A percentile compares a stretch with the other conserved stretches of the same genome.
Evolutionary conservation across 2,113 vertebrate species (phyloP).

Genomic region (Serilophus lunatus): DNA sequence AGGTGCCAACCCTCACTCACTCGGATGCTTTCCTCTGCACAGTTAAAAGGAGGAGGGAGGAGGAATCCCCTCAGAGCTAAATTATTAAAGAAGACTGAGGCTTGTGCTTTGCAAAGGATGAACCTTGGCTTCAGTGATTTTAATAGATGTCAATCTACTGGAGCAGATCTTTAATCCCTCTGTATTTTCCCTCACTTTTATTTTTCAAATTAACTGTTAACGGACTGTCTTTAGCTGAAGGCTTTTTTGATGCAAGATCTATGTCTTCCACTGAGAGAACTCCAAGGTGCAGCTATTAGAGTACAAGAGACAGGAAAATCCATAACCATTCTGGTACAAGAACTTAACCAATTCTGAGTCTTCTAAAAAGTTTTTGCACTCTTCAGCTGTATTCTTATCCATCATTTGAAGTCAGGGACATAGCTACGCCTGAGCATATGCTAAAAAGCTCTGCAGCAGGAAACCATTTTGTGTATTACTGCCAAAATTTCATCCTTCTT

Average conservation of each 20-base stretch:
- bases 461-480: not conserved
- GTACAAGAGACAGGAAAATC: not conserved
- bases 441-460: not conserved
- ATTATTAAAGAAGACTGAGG: not conserved
- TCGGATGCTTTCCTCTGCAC: not conserved
- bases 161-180: not conserved
- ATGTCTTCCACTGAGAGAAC: not conserved
- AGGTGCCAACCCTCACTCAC: not conserved
- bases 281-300: not conserved
- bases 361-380: not conserved
- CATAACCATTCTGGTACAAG: not conserved
- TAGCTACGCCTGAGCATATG: not conserved
- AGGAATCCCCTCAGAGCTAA: not conserved
- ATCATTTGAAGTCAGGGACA: not conserved
- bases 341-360: not conserved
- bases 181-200: not conserved
- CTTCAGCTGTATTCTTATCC: not conserved
- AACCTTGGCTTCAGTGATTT: not conserved
- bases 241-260: not conserved
- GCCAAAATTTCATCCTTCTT: not conserved
- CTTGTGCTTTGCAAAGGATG: not conserved
- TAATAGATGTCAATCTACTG: not conserved
- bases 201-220: not conserved
- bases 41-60: not conserved
- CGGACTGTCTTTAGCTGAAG: not conserved